Percentiles rank a stretch among this genome's conserved stretches.
phyloP scores from a whole-genome alignment of 2,797 vertebrate genomes.

The Notoglanidium macrostoma region DNA sequence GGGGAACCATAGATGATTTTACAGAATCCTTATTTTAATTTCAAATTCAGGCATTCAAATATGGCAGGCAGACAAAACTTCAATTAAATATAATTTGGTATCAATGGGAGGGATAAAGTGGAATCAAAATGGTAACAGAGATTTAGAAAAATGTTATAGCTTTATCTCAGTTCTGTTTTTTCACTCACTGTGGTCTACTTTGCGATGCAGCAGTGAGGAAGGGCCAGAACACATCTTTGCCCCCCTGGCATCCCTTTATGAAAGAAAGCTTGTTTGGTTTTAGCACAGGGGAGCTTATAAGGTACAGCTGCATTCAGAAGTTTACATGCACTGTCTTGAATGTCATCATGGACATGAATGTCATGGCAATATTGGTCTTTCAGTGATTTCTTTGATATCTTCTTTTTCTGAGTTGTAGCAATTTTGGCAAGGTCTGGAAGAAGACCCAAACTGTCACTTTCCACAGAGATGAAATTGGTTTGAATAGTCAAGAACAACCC shows the following conservation, averaged over 20 bases:
- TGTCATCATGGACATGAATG: too few species aligned
- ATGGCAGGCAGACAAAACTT: background rate
- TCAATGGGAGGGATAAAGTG: background rate
- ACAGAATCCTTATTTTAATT: background rate
- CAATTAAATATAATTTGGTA: background rate
- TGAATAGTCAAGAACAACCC: too few species aligned
- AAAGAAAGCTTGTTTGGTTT: conserved; percentile 37
- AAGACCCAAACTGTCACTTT: too few species aligned
- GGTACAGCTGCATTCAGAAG: background rate
- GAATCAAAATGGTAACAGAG: background rate
- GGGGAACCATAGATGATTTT: background rate
- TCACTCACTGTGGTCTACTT: background rate
- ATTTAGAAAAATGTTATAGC: background rate
- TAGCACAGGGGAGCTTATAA: conserved; percentile 31
- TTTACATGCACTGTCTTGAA: too few species aligned
- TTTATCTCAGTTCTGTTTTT: background rate
- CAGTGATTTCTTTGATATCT: too few species aligned
- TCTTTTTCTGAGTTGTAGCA: too few species aligned
- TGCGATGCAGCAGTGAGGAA: conserved; percentile 20
- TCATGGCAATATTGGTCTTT: too few species aligned
- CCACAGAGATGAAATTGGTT: too few species aligned
- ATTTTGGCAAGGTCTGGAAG: too few species aligned
- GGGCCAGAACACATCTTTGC: conserved; percentile 7
- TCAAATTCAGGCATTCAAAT: background rate
- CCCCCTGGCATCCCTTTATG: conserved; percentile 27